Base-by-base conservation (phyloP, 2,797 vertebrate species). In the Novumbra hubbsi region DNA sequence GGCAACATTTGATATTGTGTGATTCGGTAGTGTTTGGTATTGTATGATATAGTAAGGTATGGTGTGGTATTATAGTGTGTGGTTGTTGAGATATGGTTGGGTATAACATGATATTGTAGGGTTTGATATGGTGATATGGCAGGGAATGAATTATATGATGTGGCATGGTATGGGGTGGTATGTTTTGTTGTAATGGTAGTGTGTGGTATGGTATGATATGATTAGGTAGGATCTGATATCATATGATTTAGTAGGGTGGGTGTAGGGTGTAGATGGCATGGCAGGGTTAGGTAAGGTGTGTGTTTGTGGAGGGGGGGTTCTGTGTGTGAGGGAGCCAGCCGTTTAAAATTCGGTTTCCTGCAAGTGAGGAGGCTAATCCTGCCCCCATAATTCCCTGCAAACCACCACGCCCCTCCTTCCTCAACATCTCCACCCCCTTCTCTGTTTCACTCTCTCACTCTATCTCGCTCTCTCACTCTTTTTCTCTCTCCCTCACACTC, bases 331-430 rank as follows among this genome's bases (percentile, higher is more conserved):
- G 84, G 88, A 92, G 90, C 89, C 92, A 94, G 93, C 91, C 95
- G 95, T 98, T 99, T 98, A 96, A 98, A 98, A 99, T 99, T 98
- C 96, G 96, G 97, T 97, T 98, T 98, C 96, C 97, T 98, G 96
- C 92, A 94, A 98, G 96, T 97, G 98, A 97, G 96, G 97, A 97
- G 96, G 95, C 96, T 99, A 99, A 99, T 98, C 98, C 96, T 98
- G 96, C 95, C 96, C 96, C 96, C 91, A 95, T 98, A 99, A 98
- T 98, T 99, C 97, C 97, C 97, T 97, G 95, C 96, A 98, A 96
- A 97, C 97, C 98, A 96, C 96, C 14, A 95, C 95, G 96, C 96
- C 95, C 96, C 96, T 96, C 96, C 91, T 88, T 90, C 88, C 88
- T 89, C 91, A 91, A 88, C 87, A 90, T 96, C 95, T 96, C 95